Conservation (phyloP, 2,888 invertebrate species). For the Furcula furcula region DNA sequence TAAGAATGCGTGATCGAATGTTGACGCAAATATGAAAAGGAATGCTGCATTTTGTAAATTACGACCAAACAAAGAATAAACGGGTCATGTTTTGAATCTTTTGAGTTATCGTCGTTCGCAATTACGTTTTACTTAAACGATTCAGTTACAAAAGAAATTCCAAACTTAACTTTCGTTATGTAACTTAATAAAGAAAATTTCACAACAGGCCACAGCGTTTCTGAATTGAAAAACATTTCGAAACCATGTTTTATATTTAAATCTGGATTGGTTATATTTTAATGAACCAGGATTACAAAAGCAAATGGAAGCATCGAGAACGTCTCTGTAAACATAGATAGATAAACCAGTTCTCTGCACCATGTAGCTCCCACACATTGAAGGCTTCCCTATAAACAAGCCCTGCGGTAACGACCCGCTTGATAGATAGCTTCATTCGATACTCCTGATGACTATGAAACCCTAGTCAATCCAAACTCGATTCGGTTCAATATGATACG, state of each 20-base stretch:
- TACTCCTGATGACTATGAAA: conserved; percentile 52
- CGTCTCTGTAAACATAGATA: conserved; percentile 54
- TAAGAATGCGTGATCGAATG: conserved; percentile 36
- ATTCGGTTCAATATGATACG: conserved; percentile 17
- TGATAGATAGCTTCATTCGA: conserved; percentile 73
- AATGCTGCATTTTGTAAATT: conserved; percentile 52
- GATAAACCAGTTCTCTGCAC: conserved; percentile 65
- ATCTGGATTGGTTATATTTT: conserved; percentile 4
- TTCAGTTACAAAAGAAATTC: conserved; percentile 1
- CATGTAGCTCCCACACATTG: conserved; percentile 69
- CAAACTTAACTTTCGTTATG: not conserved
- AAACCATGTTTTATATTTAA: conserved; percentile 1
- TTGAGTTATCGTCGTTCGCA: conserved; percentile 26
- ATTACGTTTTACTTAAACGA: not conserved
- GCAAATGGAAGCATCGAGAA: conserved; percentile 37
- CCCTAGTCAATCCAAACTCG: conserved; percentile 42
- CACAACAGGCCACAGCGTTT: conserved; percentile 7
- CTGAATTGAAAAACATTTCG: conserved; percentile 2
- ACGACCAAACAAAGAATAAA: conserved; percentile 54
- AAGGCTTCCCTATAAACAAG: conserved; percentile 63
- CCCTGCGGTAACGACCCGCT: conserved; percentile 63
- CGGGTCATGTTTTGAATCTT: conserved; percentile 55
- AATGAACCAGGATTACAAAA: conserved; percentile 44
- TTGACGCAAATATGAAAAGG: conserved; percentile 33
- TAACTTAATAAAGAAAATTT: conserved; percentile 5